Percentiles rank a stretch among this genome's conserved stretches.
phyloP scores from a whole-genome alignment of 92 coral and sea anemone genomes.

The Epizoanthus stellaris region DNA sequence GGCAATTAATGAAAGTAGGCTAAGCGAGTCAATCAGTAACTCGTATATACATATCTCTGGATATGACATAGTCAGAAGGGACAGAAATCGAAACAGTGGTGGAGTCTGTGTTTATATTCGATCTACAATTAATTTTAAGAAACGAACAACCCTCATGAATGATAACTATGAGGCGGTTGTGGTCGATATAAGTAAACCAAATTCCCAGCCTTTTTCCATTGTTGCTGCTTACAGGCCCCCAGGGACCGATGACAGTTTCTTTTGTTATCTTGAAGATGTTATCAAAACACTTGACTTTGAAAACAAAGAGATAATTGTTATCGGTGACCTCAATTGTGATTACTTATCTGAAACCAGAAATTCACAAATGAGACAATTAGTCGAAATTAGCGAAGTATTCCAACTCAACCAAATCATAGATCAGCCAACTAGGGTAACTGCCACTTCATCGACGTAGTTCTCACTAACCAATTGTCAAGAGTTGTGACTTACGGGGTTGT shows the following conservation, averaged over 20 bases:
- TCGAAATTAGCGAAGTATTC: too few species aligned
- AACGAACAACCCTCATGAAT: too few species aligned
- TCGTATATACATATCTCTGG: slow-evolving; percentile 17
- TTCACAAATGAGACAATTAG: too few species aligned
- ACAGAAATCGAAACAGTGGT: slow-evolving; percentile 22
- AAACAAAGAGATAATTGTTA: slow-evolving; percentile 44
- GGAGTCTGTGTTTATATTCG: too few species aligned
- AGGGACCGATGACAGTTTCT: slow-evolving; percentile 2
- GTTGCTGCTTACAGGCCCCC: slow-evolving; percentile 24
- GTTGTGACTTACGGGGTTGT: slow-evolving; percentile 20
- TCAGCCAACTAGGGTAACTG: slow-evolving; percentile 25
- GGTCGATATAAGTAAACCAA: too few species aligned
- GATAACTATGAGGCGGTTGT: too few species aligned
- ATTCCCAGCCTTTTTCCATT: neutral
- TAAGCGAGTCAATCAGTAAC: slow-evolving; percentile 24
- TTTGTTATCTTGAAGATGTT: slow-evolving; percentile 6
- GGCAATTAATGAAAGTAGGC: slow-evolving; percentile 34
- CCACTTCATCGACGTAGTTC: slow-evolving; percentile 45
- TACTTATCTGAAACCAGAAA: neutral
- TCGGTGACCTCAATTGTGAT: slow-evolving; percentile 47
- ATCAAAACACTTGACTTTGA: slow-evolving; percentile 42
- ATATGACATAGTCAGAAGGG: slow-evolving; percentile 25
- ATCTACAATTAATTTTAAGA: too few species aligned
- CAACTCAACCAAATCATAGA: too few species aligned
- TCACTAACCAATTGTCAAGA: slow-evolving; percentile 49